Evolutionary conservation across 2,888 invertebrate species (phyloP).

Genomic region (Lumbricus terrestris): DNA sequence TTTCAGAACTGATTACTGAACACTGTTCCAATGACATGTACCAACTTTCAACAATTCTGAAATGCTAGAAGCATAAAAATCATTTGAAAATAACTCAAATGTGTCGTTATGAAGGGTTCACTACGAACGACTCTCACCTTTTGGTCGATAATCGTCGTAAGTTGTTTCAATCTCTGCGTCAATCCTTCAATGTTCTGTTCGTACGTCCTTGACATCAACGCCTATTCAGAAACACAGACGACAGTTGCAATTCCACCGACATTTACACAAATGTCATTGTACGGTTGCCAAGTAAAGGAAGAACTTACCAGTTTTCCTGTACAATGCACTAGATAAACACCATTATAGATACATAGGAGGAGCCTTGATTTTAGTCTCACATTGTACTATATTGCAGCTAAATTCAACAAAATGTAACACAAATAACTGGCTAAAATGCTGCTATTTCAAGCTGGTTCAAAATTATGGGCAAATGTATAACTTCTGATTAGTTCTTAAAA

Average conservation of each 20-base stretch:
- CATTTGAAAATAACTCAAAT: not conserved
- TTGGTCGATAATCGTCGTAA: not conserved
- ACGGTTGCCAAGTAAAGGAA: too few species aligned
- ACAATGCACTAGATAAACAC: not conserved
- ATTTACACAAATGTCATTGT: not conserved
- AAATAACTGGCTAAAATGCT: not conserved
- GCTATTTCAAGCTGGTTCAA: not conserved
- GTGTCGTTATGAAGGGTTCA: not conserved
- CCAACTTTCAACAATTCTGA: not conserved
- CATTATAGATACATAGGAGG: too few species aligned
- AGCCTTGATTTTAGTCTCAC: not conserved
- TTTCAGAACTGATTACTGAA: not conserved
- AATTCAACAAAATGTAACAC: not conserved
- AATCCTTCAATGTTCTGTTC: conserved; percentile 17
- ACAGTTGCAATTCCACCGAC: not conserved
- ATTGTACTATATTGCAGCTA: not conserved
- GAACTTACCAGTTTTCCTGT: not conserved
- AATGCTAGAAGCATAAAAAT: not conserved
- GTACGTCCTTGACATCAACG: conserved; percentile 5
- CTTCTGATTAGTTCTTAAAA: not conserved
- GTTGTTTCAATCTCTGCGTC: conserved; percentile 12
- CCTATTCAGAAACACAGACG: not conserved
- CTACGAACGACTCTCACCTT: not conserved
- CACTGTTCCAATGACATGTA: not conserved
- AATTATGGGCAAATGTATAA: not conserved